Evolutionary conservation across 2,888 invertebrate species (phyloP), one percentile per base, ranked within the genome.

Genomic region (Tanypteryx hageni): DNA sequence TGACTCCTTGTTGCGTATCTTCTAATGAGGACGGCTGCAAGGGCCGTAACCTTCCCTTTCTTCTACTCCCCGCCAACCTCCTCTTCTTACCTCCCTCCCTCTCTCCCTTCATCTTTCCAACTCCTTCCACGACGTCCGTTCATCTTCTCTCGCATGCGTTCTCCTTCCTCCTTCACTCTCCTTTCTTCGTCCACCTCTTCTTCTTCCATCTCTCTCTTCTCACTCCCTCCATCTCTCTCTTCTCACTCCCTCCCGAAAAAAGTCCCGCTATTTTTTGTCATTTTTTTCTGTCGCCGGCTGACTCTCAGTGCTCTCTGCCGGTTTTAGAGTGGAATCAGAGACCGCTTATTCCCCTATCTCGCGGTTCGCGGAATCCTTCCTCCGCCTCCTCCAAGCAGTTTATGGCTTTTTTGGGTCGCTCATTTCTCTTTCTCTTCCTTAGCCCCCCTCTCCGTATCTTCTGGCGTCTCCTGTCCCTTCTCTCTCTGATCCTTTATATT

Each of bases 1-100:
- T 76, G 76, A 27, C 27, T 76, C 76, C 76, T 76, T 76, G 76
- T 76, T 76, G 76, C 76, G 76, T 76, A 76, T 76, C 76, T 27
- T 76, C 76, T 76, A 76, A 76, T 76, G 76, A 76, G 44, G 1
- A 44, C 22, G 68, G 16, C 64, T 64, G 64, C 68, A 68, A 68
- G 68, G 76, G 27, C 22, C 22, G 22, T 76, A 22, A 76, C n/a
- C 76, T 76, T 76, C 76, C 76, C n/a, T 27, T 27, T 22, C 76
- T 27, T 76, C 76, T 11, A 76, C 27, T 13, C 11, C 22, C 27
- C 22, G 0, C 5, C 11, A 22, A 10, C 18, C 8, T 27, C 2
- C 22, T 27, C 13, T 76, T 14, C 0, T 76, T 76, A 22, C 44
- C 4, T 27, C 1, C 27, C 27, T 76, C 22, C 16, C 22, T 76